These are phyloP conservation scores for Acronicta psi DNA, from an alignment of 2,888 invertebrate species.

Conservation along the genomic window DNA sequence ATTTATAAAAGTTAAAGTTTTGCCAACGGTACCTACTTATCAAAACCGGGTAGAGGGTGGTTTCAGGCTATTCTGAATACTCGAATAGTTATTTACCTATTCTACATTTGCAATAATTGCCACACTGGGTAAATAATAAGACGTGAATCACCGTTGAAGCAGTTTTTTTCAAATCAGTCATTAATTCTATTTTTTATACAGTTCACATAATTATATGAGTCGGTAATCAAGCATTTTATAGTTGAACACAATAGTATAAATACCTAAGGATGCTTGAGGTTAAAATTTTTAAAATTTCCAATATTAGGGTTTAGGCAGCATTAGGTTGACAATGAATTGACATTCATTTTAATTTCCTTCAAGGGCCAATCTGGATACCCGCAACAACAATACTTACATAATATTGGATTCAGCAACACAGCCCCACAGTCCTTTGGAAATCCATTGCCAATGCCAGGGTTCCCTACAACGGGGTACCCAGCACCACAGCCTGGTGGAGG, in stretches of 20 bases:
- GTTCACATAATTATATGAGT: background rate
- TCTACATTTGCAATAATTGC: too few species aligned
- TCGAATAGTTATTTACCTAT: too few species aligned
- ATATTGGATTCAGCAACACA: slow-evolving; percentile 83
- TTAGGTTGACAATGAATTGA: slow-evolving; percentile 43
- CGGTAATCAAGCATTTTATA: background rate
- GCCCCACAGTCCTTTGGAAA: slow-evolving; percentile 87
- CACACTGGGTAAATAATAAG: too few species aligned
- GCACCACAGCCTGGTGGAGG: slow-evolving; percentile 74
- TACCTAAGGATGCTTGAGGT: background rate
- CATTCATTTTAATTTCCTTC: slow-evolving; percentile 79
- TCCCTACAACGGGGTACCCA: slow-evolving; percentile 82
- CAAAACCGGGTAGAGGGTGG: too few species aligned
- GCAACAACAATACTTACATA: slow-evolving; percentile 84
- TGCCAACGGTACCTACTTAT: too few species aligned
- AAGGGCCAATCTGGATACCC: slow-evolving; percentile 89
- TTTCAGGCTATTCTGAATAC: too few species aligned
- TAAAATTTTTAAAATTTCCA: background rate
- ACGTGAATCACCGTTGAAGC: too few species aligned
- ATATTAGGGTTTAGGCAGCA: background rate
- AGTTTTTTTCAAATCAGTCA: too few species aligned
- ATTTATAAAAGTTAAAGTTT: too few species aligned
- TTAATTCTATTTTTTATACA: too few species aligned
- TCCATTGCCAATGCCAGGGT: slow-evolving; percentile 83
- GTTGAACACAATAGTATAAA: too few species aligned